Evolutionary conservation across 2,888 invertebrate genomes (phyloP).

Genomic region (Drosophila putrida): DNA sequence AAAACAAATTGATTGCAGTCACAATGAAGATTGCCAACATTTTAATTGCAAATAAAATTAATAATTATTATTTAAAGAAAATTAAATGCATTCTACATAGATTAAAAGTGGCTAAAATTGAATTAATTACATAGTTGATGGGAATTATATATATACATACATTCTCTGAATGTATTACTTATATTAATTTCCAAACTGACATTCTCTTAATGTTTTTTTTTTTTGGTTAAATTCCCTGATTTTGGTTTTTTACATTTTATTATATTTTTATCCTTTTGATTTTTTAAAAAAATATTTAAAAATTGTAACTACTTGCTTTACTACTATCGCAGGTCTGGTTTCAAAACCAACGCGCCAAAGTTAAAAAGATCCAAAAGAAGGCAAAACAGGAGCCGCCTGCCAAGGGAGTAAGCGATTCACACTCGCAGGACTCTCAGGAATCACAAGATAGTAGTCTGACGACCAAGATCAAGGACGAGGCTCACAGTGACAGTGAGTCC

Average conservation of each 20-base stretch:
- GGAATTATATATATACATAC: too few species aligned
- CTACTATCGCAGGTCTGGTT: slow-evolving; percentile 87
- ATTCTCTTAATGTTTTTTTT: too few species aligned
- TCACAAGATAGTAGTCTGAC: slow-evolving; percentile 87
- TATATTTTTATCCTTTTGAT: neutral
- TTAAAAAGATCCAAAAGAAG: slow-evolving; percentile 89
- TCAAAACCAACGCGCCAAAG: slow-evolving; percentile 89
- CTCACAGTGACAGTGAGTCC: slow-evolving; percentile 87
- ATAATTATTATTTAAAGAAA: too few species aligned
- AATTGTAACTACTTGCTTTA: neutral
- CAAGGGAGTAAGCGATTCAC: slow-evolving; percentile 84
- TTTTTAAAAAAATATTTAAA: neutral
- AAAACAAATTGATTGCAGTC: too few species aligned
- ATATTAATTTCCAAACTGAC: too few species aligned
- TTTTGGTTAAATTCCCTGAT: too few species aligned
- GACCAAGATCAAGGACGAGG: slow-evolving; percentile 88
- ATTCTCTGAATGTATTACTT: too few species aligned
- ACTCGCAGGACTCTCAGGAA: slow-evolving; percentile 86
- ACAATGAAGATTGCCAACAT: too few species aligned
- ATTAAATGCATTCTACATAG: too few species aligned
- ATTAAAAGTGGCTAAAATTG: too few species aligned
- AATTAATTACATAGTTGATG: too few species aligned
- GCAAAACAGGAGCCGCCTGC: slow-evolving; percentile 86
- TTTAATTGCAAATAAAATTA: too few species aligned
- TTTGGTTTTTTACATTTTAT: neutral